These are phyloP conservation scores for Nycticryphes semicollaris DNA, from an alignment of 2,113 vertebrate species.

Conservation along the genomic window DNA sequence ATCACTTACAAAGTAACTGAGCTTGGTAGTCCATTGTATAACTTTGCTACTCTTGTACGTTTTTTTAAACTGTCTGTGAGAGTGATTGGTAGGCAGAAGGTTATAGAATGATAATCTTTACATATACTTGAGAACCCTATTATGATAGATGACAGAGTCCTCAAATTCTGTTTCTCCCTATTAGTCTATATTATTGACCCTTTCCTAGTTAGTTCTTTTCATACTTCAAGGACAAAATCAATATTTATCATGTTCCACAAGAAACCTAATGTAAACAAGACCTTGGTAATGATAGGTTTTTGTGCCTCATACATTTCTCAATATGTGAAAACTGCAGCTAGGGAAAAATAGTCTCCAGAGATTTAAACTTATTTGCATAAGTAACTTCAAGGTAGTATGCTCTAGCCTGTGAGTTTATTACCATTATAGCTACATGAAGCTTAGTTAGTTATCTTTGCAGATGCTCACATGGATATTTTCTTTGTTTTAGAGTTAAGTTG, in stretches of 20 bases:
- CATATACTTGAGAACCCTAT: neutral
- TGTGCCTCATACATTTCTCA: neutral
- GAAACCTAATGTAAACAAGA: conserved; percentile 2
- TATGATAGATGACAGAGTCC: neutral
- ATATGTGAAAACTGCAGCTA: neutral
- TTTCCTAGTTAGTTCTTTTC: neutral
- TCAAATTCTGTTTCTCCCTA: neutral
- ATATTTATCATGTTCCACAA: neutral
- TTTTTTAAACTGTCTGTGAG: neutral
- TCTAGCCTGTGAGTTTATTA: neutral
- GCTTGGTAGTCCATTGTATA: neutral
- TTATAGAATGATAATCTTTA: neutral
- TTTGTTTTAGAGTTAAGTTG: neutral
- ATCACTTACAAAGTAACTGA: neutral
- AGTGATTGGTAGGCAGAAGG: neutral
- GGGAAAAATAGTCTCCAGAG: neutral
- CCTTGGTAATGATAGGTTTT: neutral
- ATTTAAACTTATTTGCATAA: neutral
- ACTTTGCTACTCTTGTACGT: neutral
- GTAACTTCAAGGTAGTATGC: neutral
- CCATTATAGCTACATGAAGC: neutral
- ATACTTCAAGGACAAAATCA: neutral
- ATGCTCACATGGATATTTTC: neutral
- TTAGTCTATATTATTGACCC: neutral
- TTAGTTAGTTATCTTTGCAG: neutral